Percentiles rank a stretch among this genome's conserved stretches.
Evolutionary conservation across 2,113 vertebrate genomes (phyloP).

Genomic region (Takifugu flavidus): DNA sequence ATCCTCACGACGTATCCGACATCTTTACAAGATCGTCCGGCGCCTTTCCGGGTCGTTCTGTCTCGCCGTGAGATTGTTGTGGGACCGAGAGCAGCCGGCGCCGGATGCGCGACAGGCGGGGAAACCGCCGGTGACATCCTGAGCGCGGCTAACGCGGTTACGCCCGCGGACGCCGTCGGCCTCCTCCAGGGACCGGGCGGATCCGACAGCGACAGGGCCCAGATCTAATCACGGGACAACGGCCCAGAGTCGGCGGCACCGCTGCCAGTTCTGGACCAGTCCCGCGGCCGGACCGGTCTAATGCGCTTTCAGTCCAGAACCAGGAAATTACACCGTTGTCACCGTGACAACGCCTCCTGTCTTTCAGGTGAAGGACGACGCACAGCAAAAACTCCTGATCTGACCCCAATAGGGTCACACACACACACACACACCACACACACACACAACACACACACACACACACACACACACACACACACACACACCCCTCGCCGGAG

Average conservation of each 20-base stretch:
- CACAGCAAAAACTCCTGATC: constrained; percentile 30
- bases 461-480: background rate
- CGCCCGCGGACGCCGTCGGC: constrained; percentile 29
- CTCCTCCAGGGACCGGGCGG: constrained; percentile 31
- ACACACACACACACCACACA: too few relatives aligned
- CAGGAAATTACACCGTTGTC: constrained; percentile 15
- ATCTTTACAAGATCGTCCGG: too few relatives aligned
- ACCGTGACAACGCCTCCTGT: background rate
- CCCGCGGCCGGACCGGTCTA: too few relatives aligned
- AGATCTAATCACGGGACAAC: constrained; percentile 62
- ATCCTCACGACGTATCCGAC: too few relatives aligned
- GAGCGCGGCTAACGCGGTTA: constrained; percentile 66
- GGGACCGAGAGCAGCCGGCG: constrained; percentile 28
- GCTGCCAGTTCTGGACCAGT: too few relatives aligned
- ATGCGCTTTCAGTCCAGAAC: constrained; percentile 10
- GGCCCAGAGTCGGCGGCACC: background rate
- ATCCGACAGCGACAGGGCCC: constrained; percentile 62
- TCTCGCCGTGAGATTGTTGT: constrained; percentile 7
- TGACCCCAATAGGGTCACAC: constrained; percentile 14
- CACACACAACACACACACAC: too few relatives aligned
- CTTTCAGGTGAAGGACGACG: constrained; percentile 15
- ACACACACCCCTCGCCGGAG: constrained; percentile 18
- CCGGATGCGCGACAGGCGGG: too few relatives aligned
- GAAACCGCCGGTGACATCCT: constrained; percentile 56
- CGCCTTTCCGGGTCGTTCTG: too few relatives aligned